Evolutionary conservation across 2,888 invertebrate species (phyloP).

Genomic region (Gonocerus acuteangulatus): DNA sequence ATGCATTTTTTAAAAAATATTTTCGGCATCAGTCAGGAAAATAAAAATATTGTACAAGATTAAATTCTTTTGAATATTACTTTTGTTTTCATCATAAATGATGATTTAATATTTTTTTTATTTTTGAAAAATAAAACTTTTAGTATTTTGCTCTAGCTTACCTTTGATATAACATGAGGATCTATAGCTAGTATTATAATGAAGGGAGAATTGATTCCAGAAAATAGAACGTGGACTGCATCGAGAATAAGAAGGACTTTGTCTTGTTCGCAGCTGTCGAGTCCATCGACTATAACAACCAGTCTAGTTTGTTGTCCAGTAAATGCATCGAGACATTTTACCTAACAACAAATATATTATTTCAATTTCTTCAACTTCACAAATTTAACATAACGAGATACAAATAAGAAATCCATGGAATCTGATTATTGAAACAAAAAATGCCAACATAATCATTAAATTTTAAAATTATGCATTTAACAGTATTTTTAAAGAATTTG

Average conservation of each 20-base stretch:
- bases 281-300: conserved; percentile 91
- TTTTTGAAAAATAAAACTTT: no score
- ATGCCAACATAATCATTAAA: no score
- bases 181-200: conserved; percentile 94
- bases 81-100: no score
- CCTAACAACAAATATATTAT: conserved; percentile 47
- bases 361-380: neutral
- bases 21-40: no score
- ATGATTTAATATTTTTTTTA: no score
- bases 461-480: no score
- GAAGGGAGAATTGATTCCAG: conserved; percentile 88
- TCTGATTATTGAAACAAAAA: no score
- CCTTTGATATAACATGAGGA: conserved; percentile 97
- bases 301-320: conserved; percentile 87
- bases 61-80: no score
- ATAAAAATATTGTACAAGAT: no score
- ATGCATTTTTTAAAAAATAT: no score
- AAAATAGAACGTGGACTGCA: conserved; percentile 90
- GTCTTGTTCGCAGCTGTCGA: conserved; percentile 97
- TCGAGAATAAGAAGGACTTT: conserved; percentile 87
- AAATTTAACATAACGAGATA: neutral
- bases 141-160: conserved; percentile 42
- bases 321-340: conserved; percentile 86
- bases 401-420: no score
- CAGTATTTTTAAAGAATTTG: no score